These are phyloP conservation scores for Xanthia togata DNA, from an alignment of 2,888 invertebrate species.

Conservation along the genomic window DNA sequence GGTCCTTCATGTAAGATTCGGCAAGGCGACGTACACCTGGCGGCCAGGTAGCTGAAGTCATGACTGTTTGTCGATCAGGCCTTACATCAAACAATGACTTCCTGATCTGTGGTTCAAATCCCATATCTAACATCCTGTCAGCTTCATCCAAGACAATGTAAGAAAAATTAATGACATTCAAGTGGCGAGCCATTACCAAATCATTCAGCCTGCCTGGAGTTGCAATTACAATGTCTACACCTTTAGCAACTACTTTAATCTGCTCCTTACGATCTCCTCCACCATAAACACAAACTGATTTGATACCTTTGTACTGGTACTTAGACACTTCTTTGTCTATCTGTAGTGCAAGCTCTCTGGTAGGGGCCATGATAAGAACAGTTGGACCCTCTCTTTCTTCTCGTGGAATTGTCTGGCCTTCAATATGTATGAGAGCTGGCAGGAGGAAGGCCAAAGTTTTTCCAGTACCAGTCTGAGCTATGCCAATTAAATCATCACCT, in stretches of 20 bases:
- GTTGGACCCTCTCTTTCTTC: conserved; percentile 95
- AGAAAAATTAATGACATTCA: conserved; percentile 95
- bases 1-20: conserved; percentile 96
- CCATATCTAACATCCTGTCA: conserved; percentile 96
- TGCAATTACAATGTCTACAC: conserved; percentile 98
- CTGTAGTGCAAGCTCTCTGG: conserved; percentile 97
- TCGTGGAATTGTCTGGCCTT: conserved; percentile 94
- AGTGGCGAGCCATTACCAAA: conserved; percentile 93
- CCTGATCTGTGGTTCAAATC: conserved; percentile 96
- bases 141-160: conserved; percentile 98
- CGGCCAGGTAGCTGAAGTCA: conserved; percentile 99
- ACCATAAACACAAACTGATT: conserved; percentile 97
- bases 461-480: conserved; percentile 98
- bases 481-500: conserved; percentile 98
- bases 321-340: conserved; percentile 97
- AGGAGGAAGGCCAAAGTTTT: conserved; percentile 98
- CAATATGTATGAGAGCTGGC: conserved; percentile 98
- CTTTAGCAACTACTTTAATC: conserved; percentile 93
- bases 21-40: conserved; percentile 96
- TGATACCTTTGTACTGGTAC: conserved; percentile 96
- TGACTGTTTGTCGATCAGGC: conserved; percentile 97
- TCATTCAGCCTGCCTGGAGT: conserved; percentile 98
- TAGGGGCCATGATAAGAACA: conserved; percentile 97
- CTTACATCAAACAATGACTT: conserved; percentile 95
- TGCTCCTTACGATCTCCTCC: conserved; percentile 96